Evolutionary conservation across 2,113 vertebrate species (phyloP), one percentile per base, ranked within the genome.

Genomic region (Oreocharis arfaki): DNA sequence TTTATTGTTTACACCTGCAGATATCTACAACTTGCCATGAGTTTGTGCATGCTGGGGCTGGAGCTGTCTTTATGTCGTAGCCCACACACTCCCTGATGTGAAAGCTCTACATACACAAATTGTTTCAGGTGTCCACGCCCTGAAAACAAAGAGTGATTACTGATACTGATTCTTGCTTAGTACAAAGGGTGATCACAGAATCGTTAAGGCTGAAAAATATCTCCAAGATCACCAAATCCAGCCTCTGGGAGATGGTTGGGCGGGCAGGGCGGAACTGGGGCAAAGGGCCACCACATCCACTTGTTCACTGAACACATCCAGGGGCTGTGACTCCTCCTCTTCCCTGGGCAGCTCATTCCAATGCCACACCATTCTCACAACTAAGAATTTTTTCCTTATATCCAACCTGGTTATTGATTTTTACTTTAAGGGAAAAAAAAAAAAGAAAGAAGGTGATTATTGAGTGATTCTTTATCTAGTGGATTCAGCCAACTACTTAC

Each of bases 191-290:
- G 33, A 33, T 16, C 20, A 63, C 19, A 30, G n/a, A 15, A 39
- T 11, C 9, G 8, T 24, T 18, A 11, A 60, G 9, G 39, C 3
- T 30, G 24, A n/a, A 6, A 61, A 89, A 32, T 4, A 32, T 8
- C 46, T 27, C n/a, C 39, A 35, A 35, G 11, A 10, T 10, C 23
- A 47, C 21, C 53, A 30, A 47, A 24, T 8, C 6, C 67, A 50
- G 0, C 2, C 28, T 8, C 30, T 39, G 20, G 30, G 33, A n/a
- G 44, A 7, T 42, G 30, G 16, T 0, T 28, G 14, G 9, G 33
- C 9, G 44, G 75, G 5, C 12, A 7, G 0, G 2, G 22, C 13
- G 22, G 4, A 4, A 2, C 0, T 39, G 16, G 33, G 44, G 13
- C 23, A 27, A 28, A 57, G 32, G 8, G 32, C 12, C 69, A 39